phyloP scores from a whole-genome alignment of 2,888 invertebrate genomes.

The Phragmatobia fuliginosa region DNA sequence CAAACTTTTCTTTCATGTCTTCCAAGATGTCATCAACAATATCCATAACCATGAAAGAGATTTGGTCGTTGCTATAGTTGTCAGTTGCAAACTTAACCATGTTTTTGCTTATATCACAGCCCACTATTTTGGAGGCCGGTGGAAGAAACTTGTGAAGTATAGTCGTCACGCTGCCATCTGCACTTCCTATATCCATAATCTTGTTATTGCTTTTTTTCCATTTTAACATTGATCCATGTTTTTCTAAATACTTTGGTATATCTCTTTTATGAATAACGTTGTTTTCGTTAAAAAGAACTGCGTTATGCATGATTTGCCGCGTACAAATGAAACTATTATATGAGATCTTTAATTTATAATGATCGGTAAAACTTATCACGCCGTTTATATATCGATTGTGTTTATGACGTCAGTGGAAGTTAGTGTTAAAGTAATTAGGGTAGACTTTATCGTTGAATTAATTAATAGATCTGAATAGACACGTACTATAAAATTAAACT shows the following conservation, averaged over 20 bases:
- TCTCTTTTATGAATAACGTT: conserved; percentile 89
- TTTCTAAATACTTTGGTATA: conserved; percentile 82
- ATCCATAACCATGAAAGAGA: conserved; percentile 85
- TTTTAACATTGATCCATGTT: conserved; percentile 85
- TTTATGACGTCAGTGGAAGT: neutral
- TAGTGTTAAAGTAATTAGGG: neutral
- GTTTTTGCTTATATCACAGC: conserved; percentile 89
- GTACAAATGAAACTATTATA: neutral
- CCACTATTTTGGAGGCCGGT: conserved; percentile 80
- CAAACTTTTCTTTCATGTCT: conserved; percentile 82
- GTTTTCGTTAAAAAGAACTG: conserved; percentile 89
- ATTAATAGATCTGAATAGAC: too few species aligned
- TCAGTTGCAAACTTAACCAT: conserved; percentile 90
- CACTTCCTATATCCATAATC: conserved; percentile 90
- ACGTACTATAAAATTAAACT: too few species aligned
- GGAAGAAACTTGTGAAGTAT: conserved; percentile 87
- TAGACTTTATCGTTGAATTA: too few species aligned
- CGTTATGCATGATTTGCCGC: conserved; percentile 81
- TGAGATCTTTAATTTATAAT: neutral
- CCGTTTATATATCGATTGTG: neutral
- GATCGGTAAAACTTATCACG: neutral
- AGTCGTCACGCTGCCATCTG: conserved; percentile 89
- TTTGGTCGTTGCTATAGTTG: conserved; percentile 73
- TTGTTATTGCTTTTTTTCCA: conserved; percentile 79
- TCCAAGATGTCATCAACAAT: conserved; percentile 83